Evolutionary conservation across 2,888 invertebrate genomes (phyloP).

Genomic region (Zeuzera pyrina): DNA sequence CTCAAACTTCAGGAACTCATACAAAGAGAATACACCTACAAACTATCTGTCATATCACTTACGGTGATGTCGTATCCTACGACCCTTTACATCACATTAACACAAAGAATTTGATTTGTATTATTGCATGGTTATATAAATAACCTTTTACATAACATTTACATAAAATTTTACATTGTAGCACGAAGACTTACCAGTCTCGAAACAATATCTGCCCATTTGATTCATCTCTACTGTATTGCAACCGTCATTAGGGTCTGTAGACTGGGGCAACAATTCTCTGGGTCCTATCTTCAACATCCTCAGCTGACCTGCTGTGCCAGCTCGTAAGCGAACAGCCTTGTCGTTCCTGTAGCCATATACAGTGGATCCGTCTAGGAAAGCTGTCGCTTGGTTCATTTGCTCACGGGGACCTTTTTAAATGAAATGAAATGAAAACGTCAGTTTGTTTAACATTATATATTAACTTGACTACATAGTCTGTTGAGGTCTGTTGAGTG

Average conservation of each 20-base stretch:
- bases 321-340: conserved; percentile 61
- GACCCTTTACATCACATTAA: too few species aligned
- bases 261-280: conserved; percentile 79
- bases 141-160: too few species aligned
- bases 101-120: too few species aligned
- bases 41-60: too few species aligned
- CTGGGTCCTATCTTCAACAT: conserved; percentile 79
- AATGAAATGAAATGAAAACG: not conserved
- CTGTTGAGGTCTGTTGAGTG: too few species aligned
- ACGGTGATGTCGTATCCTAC: too few species aligned
- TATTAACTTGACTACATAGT: too few species aligned
- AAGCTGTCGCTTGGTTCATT: conserved; percentile 87
- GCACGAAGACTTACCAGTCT: conserved; percentile 77
- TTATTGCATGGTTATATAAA: too few species aligned
- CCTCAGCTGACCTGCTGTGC: conserved; percentile 73
- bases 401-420: conserved; percentile 85
- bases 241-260: conserved; percentile 82
- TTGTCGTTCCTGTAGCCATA: conserved; percentile 78
- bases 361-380: conserved; percentile 87
- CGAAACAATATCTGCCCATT: conserved; percentile 85
- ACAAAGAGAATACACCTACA: too few species aligned
- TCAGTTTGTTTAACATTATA: conserved; percentile 1
- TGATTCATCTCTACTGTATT: conserved; percentile 78
- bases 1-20: too few species aligned
- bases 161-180: too few species aligned